Evolutionary conservation across 2,888 invertebrate species (phyloP), one percentile per base, ranked within the genome.

Genomic region (Cryptosula pallasiana): DNA sequence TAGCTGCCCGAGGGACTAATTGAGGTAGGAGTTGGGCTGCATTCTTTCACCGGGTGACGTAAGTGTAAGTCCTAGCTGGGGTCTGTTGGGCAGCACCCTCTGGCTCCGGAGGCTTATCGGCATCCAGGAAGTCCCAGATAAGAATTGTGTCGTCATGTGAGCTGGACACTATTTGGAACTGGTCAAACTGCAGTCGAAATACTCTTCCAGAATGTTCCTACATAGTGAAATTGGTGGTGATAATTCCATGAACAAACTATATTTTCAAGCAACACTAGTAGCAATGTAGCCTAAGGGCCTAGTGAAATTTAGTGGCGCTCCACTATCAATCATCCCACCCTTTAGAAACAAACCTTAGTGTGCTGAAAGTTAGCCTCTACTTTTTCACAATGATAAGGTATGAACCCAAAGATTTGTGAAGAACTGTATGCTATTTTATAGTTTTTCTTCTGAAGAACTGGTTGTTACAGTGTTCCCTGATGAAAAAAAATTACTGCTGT

Each of bases 121-220:
- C 75, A 63, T 95, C 94, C 76, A 97, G 89, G 88, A 98, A 97
- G 88, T 97, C 96, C 97, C 97, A 98, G 85, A 97, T 95, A 71
- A 97, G 89, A 83, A 98, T 98, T 20, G 96, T 97, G 88, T 98
- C 97, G 87, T 98, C 97, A 85, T 98, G 97, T 3, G 96, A 97
- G 74, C 94, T 94, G 82, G 94, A 94, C 70, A 97, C 96, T 77
- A 97, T 98, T 87, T 97, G 97, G 87, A 98, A 97, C 88, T 98
- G 96, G 88, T 97, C 97, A 87, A 97, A 98, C 87, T 98, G 97
- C 76, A 97, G 89, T 82, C 97, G 90, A 88, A 96, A 97, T 80
- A 98, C 97, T 76, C 97, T 91, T 71, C 97, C 97, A 76, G 95
- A 95, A 87, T 97, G 97, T 87, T 97, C 95, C 95, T 94, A 92